Conservation (phyloP, 2,797 vertebrate species). For the Merluccius polli region DNA sequence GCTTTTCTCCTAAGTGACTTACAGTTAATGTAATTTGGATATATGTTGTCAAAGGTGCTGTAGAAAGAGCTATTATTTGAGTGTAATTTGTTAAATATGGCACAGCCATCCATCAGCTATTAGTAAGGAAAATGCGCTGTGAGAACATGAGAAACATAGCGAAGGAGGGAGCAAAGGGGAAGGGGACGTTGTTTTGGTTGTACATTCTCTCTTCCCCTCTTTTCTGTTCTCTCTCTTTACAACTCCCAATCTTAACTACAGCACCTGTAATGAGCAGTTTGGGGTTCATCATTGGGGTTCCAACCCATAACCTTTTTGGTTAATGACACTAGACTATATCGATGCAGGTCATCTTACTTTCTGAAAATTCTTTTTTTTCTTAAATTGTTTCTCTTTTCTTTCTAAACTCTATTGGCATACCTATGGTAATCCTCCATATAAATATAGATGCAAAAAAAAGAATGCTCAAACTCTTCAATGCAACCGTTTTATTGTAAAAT, state of each 20-base stretch:
- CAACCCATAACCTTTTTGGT: neutral
- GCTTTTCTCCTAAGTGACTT: too few species aligned
- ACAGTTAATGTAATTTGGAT: too few species aligned
- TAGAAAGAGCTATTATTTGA: too few species aligned
- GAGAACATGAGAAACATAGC: too few species aligned
- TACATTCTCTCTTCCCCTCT: too few species aligned
- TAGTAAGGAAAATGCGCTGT: too few species aligned
- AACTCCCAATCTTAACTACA: neutral
- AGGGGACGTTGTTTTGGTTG: too few species aligned
- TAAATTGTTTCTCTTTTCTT: neutral
- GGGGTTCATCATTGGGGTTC: neutral
- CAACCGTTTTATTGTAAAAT: slow-evolving; percentile 94
- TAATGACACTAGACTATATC: neutral
- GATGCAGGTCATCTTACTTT: neutral
- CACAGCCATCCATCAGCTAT: too few species aligned
- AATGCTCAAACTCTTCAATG: slow-evolving; percentile 56
- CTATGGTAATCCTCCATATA: neutral
- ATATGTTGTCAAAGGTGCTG: too few species aligned
- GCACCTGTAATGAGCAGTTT: neutral
- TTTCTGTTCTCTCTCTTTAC: neutral
- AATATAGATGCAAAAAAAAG: neutral
- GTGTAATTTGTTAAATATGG: too few species aligned
- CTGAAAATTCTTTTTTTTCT: neutral
- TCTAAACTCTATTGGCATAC: neutral
- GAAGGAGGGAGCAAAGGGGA: too few species aligned